Evolutionary conservation across 2,888 invertebrate species (phyloP), one percentile per base, ranked within the genome.

Genomic region (Notodonta ziczac): DNA sequence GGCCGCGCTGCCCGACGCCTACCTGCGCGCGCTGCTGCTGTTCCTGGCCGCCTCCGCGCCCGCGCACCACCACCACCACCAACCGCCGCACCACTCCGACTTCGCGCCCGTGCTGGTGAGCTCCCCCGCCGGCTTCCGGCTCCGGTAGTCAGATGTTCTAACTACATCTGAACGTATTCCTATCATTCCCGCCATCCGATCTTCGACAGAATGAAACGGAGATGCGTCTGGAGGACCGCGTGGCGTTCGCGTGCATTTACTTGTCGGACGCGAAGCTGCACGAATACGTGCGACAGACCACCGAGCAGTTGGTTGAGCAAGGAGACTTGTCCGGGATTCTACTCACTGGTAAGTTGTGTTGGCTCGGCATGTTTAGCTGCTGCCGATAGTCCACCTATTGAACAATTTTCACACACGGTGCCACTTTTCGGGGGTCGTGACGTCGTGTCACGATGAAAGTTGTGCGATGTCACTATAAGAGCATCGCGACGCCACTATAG

Each of bases 171-270:
- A 35, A 35, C 35, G 7, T 24, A 24, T 24, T 24, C 35, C 35
- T 35, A 35, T 35, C 35, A 6, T 35, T 35, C 24, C 24, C 24
- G 35, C 5, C 24, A 13, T 40, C 57, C 46, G 13, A 9, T 16
- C 42, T 46, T 8, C 0, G 51, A 0, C 84, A 98, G 97, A 96
- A 96, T 80, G 98, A 98, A 88, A 95, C 94, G 52, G 97, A 96
- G 55, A 96, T 99, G 91, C 96, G 97, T 0, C 96, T 99, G 9
- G 96, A 97, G 72, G 98, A 98, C 90, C 95, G 97, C 77, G 96
- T 98, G 58, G 98, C 98, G n/a, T 98, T 98, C 91, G 98, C 98
- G 24, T 96, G 97, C 81, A 96, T 96, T 81, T 98, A 96, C 92
- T 93, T 98, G 39, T 95, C 97, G 0, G 98, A 99, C 90, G 91